A percentile compares a stretch with the other conserved stretches of the same genome.
Conservation (phyloP, 2,888 invertebrate species). For the Meiosimyza platycephala region DNA sequence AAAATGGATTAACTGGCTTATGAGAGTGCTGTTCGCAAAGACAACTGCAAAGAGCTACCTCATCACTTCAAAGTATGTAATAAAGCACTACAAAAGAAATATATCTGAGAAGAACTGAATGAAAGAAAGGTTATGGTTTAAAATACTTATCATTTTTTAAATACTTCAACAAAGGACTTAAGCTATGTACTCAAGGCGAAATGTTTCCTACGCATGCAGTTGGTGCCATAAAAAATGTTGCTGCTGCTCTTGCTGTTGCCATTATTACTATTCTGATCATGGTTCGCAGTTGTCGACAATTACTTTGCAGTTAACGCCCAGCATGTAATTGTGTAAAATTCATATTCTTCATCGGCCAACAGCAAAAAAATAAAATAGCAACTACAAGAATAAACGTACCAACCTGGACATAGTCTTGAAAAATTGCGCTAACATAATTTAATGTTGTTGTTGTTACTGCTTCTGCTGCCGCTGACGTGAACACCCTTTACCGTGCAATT, state of each 20-base stretch:
- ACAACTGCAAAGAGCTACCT: no score
- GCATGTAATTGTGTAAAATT: constrained; percentile 44
- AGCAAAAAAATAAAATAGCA: background rate
- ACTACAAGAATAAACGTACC: background rate
- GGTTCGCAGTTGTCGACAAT: constrained; percentile 46
- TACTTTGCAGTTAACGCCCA: constrained; percentile 48
- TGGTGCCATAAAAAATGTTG: constrained; percentile 15
- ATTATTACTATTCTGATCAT: constrained; percentile 6
- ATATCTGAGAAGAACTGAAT: no score
- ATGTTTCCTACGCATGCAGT: constrained; percentile 5
- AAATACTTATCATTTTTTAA: constrained; percentile 37
- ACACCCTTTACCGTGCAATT: no score
- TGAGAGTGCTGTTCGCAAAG: no score
- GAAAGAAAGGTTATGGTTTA: constrained; percentile 29
- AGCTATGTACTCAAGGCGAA: constrained; percentile 2
- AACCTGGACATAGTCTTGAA: constrained; percentile 19
- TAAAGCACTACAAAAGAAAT: no score
- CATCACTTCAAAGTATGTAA: no score
- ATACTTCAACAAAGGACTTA: constrained; percentile 6
- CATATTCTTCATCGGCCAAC: constrained; percentile 26
- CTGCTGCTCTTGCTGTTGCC: constrained; percentile 34
- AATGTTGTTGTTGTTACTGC: constrained; percentile 14
- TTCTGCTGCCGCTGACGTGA: background rate
- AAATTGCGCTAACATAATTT: constrained; percentile 29
- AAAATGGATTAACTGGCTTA: no score